Evolutionary conservation across 2,888 invertebrate species (phyloP).

Genomic region (Amphipoea oculea): DNA sequence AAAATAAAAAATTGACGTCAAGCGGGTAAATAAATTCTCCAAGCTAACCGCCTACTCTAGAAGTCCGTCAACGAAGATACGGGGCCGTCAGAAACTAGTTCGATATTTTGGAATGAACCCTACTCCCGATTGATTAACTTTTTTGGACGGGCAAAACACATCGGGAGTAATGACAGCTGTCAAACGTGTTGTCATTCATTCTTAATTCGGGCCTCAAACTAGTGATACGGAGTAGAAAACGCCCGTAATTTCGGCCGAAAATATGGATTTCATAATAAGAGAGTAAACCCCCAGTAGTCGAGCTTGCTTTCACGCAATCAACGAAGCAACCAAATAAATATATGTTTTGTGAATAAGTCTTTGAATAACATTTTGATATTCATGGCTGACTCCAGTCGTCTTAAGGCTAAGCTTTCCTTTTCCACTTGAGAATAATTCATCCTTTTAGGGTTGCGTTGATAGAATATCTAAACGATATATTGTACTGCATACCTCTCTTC

Average conservation of each 20-base stretch:
- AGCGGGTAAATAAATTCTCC: not conserved
- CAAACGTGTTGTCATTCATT: not conserved
- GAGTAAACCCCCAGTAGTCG: too few relatives aligned
- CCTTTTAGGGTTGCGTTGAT: constrained; percentile 13
- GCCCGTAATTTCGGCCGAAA: too few relatives aligned
- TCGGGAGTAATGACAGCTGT: not conserved
- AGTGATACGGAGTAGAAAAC: not conserved
- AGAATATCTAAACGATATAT: constrained; percentile 25
- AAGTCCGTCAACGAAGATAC: not conserved
- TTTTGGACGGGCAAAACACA: not conserved
- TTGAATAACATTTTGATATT: constrained; percentile 44
- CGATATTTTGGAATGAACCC: not conserved
- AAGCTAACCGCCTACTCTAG: not conserved
- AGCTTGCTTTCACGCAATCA: not conserved
- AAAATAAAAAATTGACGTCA: too few relatives aligned
- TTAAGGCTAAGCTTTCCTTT: constrained; percentile 36
- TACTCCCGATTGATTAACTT: not conserved
- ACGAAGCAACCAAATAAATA: not conserved
- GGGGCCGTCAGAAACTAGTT: not conserved
- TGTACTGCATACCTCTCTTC: not conserved
- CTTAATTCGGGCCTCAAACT: not conserved
- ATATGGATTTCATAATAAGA: too few relatives aligned
- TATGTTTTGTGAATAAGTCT: not conserved
- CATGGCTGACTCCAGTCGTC: constrained; percentile 11
- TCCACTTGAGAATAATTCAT: constrained; percentile 33